A percentile compares a stretch with the other conserved stretches of the same genome.
Evolutionary conservation across 2,113 vertebrate species (phyloP).

Genomic region (Panthera leo): DNA sequence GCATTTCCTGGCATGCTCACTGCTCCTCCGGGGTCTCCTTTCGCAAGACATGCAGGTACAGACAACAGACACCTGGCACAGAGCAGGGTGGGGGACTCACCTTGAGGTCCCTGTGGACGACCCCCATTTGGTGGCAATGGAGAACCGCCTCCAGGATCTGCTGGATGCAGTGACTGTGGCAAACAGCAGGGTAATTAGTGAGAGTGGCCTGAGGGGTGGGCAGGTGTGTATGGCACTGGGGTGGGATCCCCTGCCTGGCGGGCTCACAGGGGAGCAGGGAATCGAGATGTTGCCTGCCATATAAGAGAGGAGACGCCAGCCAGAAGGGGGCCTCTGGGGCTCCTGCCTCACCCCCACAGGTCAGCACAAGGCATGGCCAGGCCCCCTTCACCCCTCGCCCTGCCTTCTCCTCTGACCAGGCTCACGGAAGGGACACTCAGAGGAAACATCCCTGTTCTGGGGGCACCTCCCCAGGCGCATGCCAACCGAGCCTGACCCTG

Average conservation of each 20-base stretch:
- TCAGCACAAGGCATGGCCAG: neutral
- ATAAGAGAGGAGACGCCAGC: neutral
- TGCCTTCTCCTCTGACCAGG: neutral
- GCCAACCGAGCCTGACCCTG: neutral
- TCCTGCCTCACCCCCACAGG: neutral
- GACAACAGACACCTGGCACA: neutral
- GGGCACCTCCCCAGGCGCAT: neutral
- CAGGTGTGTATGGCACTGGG: neutral
- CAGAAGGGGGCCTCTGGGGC: neutral
- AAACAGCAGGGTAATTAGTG: slow-evolving; percentile 85
- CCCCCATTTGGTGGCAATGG: slow-evolving; percentile 98
- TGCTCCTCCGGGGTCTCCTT: neutral
- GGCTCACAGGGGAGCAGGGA: neutral
- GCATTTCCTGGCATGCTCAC: neutral
- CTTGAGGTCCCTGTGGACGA: slow-evolving; percentile 99
- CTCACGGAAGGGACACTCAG: neutral
- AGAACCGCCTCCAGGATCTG: slow-evolving; percentile 98
- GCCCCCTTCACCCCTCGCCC: neutral
- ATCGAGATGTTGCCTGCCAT: neutral
- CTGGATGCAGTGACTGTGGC: slow-evolving; percentile 98
- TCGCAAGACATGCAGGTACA: neutral
- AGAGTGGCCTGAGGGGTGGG: neutral
- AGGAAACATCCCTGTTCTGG: neutral
- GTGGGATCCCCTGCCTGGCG: neutral
- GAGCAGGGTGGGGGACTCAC: slow-evolving; percentile 86